Evolutionary conservation across 1,140 invertebrate genomes (phyloP).

Genomic region (Drosophila gunungcola): DNA sequence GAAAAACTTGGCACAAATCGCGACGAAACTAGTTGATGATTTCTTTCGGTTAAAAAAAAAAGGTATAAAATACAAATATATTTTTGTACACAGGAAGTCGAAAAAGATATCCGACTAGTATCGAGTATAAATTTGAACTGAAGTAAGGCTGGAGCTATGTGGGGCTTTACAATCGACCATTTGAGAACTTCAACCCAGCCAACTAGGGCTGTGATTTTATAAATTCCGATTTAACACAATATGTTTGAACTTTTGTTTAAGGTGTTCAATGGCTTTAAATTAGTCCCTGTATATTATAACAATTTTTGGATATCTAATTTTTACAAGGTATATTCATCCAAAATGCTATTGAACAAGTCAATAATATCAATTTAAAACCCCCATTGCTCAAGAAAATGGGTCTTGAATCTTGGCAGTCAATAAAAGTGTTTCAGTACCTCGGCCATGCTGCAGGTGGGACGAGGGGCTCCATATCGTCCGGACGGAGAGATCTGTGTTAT

Average conservation of each 20-base stretch:
- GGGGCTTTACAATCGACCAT: background rate
- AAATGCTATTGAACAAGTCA: background rate
- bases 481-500: slow-evolving; percentile 79
- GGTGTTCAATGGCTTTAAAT: too few relatives aligned
- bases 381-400: background rate
- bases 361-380: background rate
- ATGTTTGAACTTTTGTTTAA: too few relatives aligned
- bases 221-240: too few relatives aligned
- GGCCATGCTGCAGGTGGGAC: slow-evolving; percentile 88
- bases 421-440: slow-evolving; percentile 85
- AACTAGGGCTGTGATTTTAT: slow-evolving; percentile 6
- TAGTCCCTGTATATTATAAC: too few relatives aligned
- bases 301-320: too few relatives aligned
- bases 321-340: background rate
- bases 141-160: background rate
- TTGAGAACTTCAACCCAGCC: background rate
- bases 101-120: slow-evolving; percentile 42
- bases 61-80: slow-evolving; percentile 27
- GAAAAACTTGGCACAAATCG: slow-evolving; percentile 44
- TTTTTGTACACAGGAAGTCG: slow-evolving; percentile 33
- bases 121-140: slow-evolving; percentile 59
- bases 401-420: background rate
- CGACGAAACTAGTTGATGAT: slow-evolving; percentile 22
- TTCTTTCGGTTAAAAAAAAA: slow-evolving; percentile 37
- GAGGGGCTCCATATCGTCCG: slow-evolving; percentile 87